Evolutionary conservation across 2,113 vertebrate genomes (phyloP).

Genomic region (Willisornis vidua): DNA sequence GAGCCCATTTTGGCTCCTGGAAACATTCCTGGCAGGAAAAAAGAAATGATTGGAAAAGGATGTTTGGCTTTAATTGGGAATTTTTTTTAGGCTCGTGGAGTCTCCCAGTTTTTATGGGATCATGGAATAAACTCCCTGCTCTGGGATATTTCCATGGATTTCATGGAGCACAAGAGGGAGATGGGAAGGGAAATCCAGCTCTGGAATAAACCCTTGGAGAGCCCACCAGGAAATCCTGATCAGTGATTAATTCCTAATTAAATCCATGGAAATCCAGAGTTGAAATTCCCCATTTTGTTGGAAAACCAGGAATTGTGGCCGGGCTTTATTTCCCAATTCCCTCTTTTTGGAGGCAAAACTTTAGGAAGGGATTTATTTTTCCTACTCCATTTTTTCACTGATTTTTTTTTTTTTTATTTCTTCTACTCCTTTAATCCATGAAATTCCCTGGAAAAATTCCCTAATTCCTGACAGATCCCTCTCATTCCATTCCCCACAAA

Average conservation of each 20-base stretch:
- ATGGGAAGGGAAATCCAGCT: neutral
- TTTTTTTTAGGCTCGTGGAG: neutral
- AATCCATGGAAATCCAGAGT: constrained; percentile 26
- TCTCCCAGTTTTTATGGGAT: too few relatives aligned
- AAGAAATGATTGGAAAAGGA: neutral
- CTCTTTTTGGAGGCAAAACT: neutral
- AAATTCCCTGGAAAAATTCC: neutral
- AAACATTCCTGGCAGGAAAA: neutral
- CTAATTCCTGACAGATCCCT: neutral
- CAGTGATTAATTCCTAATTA: constrained; percentile 56
- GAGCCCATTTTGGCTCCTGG: neutral
- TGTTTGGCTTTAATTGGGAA: fast-evolving
- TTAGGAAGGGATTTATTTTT: neutral
- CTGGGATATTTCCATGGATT: fast-evolving
- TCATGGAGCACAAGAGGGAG: fast-evolving
- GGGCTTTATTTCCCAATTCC: neutral
- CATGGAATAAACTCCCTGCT: neutral
- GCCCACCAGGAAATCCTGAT: neutral
- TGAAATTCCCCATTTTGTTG: neutral
- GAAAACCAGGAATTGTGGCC: constrained; percentile 10
- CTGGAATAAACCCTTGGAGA: neutral
- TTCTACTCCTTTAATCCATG: neutral
- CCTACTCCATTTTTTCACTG: fast-evolving
- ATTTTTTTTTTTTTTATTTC: neutral
- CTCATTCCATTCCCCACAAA: neutral